Percentiles rank a stretch among this genome's conserved stretches.
These are phyloP conservation scores for Solen grandis DNA, from an alignment of 1,140 invertebrate species.

Conservation along the genomic window DNA sequence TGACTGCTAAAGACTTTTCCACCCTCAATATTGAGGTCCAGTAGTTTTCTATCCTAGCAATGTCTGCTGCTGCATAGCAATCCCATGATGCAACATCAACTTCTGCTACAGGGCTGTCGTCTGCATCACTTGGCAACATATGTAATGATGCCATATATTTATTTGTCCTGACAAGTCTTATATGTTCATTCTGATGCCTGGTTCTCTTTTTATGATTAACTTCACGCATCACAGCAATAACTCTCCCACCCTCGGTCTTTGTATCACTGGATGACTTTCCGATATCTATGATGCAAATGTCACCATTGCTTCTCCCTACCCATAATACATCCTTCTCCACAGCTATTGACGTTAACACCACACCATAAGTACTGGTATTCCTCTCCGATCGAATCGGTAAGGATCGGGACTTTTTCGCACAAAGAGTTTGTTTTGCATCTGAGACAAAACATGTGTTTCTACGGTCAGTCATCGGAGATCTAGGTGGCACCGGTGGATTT, in stretches of 20 bases:
- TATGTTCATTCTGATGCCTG: not conserved
- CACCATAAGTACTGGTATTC: not conserved
- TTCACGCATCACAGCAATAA: constrained; percentile 23
- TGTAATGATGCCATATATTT: constrained; percentile 38
- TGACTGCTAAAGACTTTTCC: constrained; percentile 2
- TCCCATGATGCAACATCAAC: constrained; percentile 45
- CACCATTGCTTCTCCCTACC: constrained; percentile 40
- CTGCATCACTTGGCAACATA: not conserved
- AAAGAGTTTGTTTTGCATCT: not conserved
- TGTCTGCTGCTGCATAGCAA: constrained; percentile 14
- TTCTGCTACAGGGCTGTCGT: not conserved
- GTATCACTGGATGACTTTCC: not conserved
- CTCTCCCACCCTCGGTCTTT: not conserved
- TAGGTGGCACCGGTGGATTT: not conserved
- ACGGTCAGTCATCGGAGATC: not conserved
- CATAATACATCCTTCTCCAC: constrained; percentile 35
- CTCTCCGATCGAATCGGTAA: constrained; percentile 11
- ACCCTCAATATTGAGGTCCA: constrained; percentile 1
- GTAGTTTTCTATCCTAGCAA: constrained; percentile 11
- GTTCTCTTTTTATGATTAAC: not conserved
- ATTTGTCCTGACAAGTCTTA: constrained; percentile 7
- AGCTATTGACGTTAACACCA: constrained; percentile 26
- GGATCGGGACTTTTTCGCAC: not conserved
- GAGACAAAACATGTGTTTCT: not conserved
- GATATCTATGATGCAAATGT: constrained; percentile 40